Base-by-base conservation (phyloP, 1,140 invertebrate genomes). In the Drosophila serrata region DNA sequence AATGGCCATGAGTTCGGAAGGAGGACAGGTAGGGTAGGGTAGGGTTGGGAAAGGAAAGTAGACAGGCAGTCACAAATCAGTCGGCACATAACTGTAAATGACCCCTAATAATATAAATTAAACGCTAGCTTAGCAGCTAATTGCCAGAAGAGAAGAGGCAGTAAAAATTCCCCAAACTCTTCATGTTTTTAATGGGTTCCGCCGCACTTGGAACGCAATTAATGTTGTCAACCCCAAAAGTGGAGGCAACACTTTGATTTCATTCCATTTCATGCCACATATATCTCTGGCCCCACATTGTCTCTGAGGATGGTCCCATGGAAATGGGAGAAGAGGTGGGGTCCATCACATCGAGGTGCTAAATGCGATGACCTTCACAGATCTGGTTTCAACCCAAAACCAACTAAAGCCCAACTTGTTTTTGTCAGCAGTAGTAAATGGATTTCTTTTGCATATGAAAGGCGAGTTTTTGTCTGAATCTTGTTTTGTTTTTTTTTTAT, bases 41-140 rank as follows among this genome's bases (percentile, higher is more conserved):
- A 12, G 4, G 60, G 72, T 24, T 24, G 3, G 45, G 7, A 53
- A 77, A 72, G 61, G 74, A 84, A 90, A 74, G 63, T 81, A 75
- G 63, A 81, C 78, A 75, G 63, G 78, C 78, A 68, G 79, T 45
- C 80, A 87, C 82, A 87, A 87, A 80, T 87, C 85, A 80, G 80
- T 84, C 65, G 65, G 53, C 46, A 39, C 75, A 65, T 87, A 88
- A 77, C 84, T 77, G 82, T 87, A 78, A 85, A 80, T 51, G 76
- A 42, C 77, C 68, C 75, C 77, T 72, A 84, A 87, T 84, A 82
- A 87, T 88, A 87, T 84, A 87, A 87, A 87, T 86, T 72, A 69
- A 77, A 48, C 49, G 58, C 39, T 77, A 46, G 85, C 60, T 80
- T 49, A 61, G 46, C 37, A 49, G 62, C 75, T 88, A 88, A 86